Evolutionary conservation across 1,140 invertebrate species (phyloP).

Genomic region (Leptonema lineaticorne): DNA sequence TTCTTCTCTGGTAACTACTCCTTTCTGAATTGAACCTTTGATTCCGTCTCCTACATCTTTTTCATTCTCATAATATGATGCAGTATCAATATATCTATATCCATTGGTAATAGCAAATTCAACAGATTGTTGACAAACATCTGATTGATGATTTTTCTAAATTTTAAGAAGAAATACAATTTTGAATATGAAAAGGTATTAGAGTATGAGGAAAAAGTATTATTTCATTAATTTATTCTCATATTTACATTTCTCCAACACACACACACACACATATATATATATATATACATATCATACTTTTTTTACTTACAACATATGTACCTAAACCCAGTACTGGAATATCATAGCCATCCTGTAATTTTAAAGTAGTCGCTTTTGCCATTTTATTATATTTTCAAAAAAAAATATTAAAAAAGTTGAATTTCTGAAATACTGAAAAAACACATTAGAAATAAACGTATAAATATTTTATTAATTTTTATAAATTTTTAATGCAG

Average conservation of each 20-base stretch:
- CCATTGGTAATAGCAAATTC: slow-evolving; percentile 72
- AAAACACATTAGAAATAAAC: too few species aligned
- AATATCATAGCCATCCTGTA: slow-evolving; percentile 62
- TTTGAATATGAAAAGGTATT: background rate
- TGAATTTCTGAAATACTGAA: too few species aligned
- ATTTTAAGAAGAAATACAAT: background rate
- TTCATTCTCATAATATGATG: slow-evolving; percentile 83
- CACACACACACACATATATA: too few species aligned
- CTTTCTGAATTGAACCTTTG: slow-evolving; percentile 71
- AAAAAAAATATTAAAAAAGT: too few species aligned
- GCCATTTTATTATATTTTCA: too few species aligned
- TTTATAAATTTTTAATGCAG: too few species aligned
- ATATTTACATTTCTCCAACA: too few species aligned
- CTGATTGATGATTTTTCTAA: slow-evolving; percentile 7
- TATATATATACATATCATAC: background rate
- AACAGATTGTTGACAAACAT: slow-evolving; percentile 41
- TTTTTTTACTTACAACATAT: slow-evolving; percentile 61
- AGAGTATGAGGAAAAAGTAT: too few species aligned
- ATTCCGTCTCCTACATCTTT: slow-evolving; percentile 78
- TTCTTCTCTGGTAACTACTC: slow-evolving; percentile 79
- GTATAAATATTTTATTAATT: too few species aligned
- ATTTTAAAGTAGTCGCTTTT: slow-evolving; percentile 51
- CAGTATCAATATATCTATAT: slow-evolving; percentile 90
- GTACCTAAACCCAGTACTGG: slow-evolving; percentile 71
- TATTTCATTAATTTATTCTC: too few species aligned